A percentile compares a stretch with the other conserved stretches of the same genome.
Conservation (phyloP, 1,140 invertebrate genomes). For the Caenorhabditis briggsae region DNA sequence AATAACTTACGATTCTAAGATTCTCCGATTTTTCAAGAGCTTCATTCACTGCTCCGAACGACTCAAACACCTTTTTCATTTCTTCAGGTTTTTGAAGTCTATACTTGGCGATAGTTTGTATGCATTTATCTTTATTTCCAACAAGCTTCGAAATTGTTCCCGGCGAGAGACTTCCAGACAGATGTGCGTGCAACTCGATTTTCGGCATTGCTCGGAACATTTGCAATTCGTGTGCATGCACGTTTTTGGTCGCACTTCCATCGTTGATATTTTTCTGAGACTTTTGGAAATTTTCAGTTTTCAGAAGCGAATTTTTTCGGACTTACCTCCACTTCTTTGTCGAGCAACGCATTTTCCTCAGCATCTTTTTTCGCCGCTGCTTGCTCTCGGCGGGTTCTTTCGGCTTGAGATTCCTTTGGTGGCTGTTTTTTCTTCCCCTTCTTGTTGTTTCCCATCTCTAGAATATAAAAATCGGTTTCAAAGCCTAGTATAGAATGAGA, state of each 20-base stretch:
- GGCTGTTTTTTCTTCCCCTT: neutral
- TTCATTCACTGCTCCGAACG: slow-evolving; percentile 20
- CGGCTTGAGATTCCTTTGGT: too few relatives aligned
- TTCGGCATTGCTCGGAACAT: slow-evolving; percentile 24
- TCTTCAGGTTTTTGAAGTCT: neutral
- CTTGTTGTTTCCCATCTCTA: neutral
- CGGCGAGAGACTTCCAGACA: slow-evolving; percentile 52
- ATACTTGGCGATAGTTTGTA: neutral
- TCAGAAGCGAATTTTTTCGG: neutral
- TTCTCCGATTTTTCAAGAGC: neutral
- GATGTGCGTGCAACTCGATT: slow-evolving; percentile 60
- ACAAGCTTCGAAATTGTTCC: slow-evolving; percentile 11
- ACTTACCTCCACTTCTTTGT: neutral
- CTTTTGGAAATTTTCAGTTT: neutral
- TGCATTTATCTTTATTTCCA: neutral
- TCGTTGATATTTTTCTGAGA: too few relatives aligned
- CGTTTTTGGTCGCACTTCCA: too few relatives aligned
- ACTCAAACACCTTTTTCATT: slow-evolving; percentile 17
- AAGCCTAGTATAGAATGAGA: too few relatives aligned
- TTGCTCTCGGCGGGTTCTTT: neutral
- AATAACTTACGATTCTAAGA: neutral
- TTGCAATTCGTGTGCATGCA: neutral
- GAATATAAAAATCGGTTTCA: neutral
- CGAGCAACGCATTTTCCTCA: neutral
- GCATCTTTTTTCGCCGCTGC: neutral